Percentiles rank a stretch among this genome's conserved stretches.
phyloP scores from a whole-genome alignment of 2,888 invertebrate genomes.

The Schrankia costaestrigalis region DNA sequence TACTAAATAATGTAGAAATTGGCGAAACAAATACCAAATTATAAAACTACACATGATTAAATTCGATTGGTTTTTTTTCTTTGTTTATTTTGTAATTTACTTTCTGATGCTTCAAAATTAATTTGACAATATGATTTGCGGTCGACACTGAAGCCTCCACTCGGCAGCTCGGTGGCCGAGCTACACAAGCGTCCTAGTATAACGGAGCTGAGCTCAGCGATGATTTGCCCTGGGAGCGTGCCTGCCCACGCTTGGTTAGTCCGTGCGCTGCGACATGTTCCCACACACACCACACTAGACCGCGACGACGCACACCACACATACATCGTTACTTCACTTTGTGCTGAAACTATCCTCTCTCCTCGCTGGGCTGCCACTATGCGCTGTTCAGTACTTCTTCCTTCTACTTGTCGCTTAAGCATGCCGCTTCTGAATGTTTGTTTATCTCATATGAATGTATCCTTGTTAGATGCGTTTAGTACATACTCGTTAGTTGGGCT shows the following conservation, averaged over 20 bases:
- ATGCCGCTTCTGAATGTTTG: constrained; percentile 33
- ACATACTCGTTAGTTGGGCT: constrained; percentile 41
- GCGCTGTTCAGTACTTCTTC: constrained; percentile 22
- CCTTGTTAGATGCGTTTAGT: constrained; percentile 28
- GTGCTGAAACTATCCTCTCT: constrained; percentile 27
- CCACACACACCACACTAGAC: constrained; percentile 36
- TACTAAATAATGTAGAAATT: constrained; percentile 4
- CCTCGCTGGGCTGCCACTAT: constrained; percentile 31
- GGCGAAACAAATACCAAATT: constrained; percentile 3
- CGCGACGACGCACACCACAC: constrained; percentile 29
- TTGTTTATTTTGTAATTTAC: constrained; percentile 3
- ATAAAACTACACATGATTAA: not conserved
- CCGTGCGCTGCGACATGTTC: constrained; percentile 17
- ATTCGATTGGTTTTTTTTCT: not conserved
- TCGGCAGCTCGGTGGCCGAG: constrained; percentile 1
- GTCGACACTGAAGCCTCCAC: not conserved
- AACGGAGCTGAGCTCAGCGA: constrained; percentile 12
- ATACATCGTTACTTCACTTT: constrained; percentile 25
- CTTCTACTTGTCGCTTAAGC: constrained; percentile 29
- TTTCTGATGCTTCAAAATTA: constrained; percentile 1
- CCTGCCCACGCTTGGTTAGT: constrained; percentile 37
- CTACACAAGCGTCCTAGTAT: constrained; percentile 6
- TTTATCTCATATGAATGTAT: constrained; percentile 31
- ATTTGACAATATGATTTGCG: constrained; percentile 4
- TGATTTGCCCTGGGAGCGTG: constrained; percentile 34